Base-by-base conservation (phyloP, 2,797 vertebrate genomes). In the Schizopygopsis pylzovi region DNA sequence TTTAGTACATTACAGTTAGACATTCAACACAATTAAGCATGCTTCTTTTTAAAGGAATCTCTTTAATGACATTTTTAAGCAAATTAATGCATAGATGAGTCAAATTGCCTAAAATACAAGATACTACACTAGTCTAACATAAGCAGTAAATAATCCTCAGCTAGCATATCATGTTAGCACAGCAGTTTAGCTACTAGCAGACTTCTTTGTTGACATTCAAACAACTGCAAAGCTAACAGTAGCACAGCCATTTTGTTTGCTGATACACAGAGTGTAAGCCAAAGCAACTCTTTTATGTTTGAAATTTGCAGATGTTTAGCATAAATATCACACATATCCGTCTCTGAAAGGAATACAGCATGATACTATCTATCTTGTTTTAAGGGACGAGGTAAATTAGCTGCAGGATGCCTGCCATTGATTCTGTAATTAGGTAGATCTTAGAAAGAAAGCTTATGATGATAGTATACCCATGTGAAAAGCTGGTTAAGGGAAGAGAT, bases 401-500 rank as follows among this genome's bases (percentile, higher is more conserved):
- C 92, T 92, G 89, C 91, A 89, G 90, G 93, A 93, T 88, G 70
- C 89, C 89, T 93, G 91, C 89, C 88, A 90, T 92, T 92, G 91
- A 15, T 65, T 63, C 86, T 88, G 90, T 94, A 95, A 94, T 95
- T 94, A 94, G 92, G 76, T 67, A 88, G 76, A 79, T 86, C 89
- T 90, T 83, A 89, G 85, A 84, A 90, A 93, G 91, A 91, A 90
- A 92, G 88, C 73, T 82, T 88, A 88, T 88, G 92, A 91, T 85
- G 89, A 93, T 89, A 92, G 90, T 92, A 93, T 93, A 91, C 93
- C 93, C 93, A 90, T 92, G 93, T 91, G 93, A 90, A 91, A 93
- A 92, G 93, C 92, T 94, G 94, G 93, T 94, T 95, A 94, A 92
- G 89, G 92, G 93, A 93, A 93, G 93, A 93, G 88, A 94, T 93